Evolutionary conservation across 2,888 invertebrate genomes (phyloP), one percentile per base, ranked within the genome.

Genomic region (Endotricha flammealis): DNA sequence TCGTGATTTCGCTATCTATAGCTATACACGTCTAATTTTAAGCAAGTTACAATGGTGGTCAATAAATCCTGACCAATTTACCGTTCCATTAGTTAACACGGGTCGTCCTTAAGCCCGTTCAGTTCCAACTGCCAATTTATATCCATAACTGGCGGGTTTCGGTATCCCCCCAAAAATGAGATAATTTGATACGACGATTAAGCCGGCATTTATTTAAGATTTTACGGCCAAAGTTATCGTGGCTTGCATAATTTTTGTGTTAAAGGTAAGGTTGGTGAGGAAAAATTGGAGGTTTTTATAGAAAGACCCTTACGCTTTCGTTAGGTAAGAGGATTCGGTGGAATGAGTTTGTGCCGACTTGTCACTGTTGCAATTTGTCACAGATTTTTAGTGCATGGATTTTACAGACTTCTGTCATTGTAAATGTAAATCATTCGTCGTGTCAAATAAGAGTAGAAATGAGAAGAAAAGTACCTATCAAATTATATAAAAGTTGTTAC

Each of bases 121-220:
- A 29, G 32, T 39, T 41, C 37, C 42, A 34, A 53, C 45, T 48
- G 42, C 20, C 49, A 46, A 48, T 57, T 54, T 53, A 48, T 54
- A 54, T 54, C 46, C 54, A 57, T 53, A 57, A 54, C 46, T 32
- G 36, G 8, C 35, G 28, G 36, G 36, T 29, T 40, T 17, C 41
- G 29, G 41, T 37, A 42, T 48, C 45, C 50, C 48, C 57, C 48
- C 57, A 64, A 69, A 73, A 74, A 71, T 62, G 64, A 69, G 69
- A 75, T 71, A 75, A 75, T 75, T 74, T 73, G 70, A 62, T 64
- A 57, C 57, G 53, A 53, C 68, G 68, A 73, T 74, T 75, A 75
- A 65, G 53, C 60, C 50, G 38, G 44, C 69, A 57, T 64, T 65
- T 61, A 61, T 63, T 62, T 61, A 58, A 64, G 58, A 60, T 60